These are phyloP conservation scores for Eudyptes chrysolophus DNA, from an alignment of 2,113 vertebrate species.

Conservation along the genomic window DNA sequence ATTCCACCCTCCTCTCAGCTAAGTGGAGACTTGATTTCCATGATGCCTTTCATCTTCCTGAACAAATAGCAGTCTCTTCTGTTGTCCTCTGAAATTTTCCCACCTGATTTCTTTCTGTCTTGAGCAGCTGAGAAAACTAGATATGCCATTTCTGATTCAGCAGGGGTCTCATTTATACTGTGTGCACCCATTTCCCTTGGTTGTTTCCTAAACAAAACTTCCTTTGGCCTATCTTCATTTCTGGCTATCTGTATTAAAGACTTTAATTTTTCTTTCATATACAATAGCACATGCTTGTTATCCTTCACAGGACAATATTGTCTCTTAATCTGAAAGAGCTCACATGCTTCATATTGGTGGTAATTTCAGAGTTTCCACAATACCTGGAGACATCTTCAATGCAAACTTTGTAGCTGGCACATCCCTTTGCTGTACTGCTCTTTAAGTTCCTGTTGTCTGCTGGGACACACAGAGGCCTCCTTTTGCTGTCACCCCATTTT, in stretches of 20 bases:
- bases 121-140: not conserved
- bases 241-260: not conserved
- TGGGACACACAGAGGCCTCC: not conserved
- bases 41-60: conserved; percentile 44
- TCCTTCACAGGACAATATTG: not conserved
- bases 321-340: not conserved
- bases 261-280: not conserved
- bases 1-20: not conserved
- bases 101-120: conserved; percentile 30
- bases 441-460: not conserved
- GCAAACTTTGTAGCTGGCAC: not conserved
- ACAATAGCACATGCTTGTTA: not conserved
- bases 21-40: conserved; percentile 14
- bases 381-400: not conserved
- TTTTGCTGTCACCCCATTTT: not conserved
- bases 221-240: not conserved
- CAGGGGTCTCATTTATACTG: not conserved
- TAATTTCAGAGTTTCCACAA: not conserved
- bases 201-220: not conserved
- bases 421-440: not conserved
- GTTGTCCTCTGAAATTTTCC: conserved; percentile 32
- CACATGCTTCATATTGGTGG: not conserved
- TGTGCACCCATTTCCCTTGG: not conserved
- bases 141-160: conserved; percentile 18
- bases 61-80: conserved; percentile 38